These are phyloP conservation scores for Eustalomyia histrio DNA, from an alignment of 2,888 invertebrate genomes.

Conservation along the genomic window DNA sequence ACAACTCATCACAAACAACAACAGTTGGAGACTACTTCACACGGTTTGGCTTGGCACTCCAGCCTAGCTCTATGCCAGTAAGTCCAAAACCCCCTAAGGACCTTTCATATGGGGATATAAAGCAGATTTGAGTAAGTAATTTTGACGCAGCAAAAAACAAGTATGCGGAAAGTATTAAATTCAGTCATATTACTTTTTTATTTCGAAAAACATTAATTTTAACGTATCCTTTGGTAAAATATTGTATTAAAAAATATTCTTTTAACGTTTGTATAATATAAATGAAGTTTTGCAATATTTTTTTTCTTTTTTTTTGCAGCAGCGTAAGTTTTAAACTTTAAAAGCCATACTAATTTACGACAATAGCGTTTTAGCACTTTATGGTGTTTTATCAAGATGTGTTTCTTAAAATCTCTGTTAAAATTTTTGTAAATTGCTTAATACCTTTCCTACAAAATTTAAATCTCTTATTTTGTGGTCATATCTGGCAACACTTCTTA, in stretches of 20 bases:
- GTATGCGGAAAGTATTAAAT: slow-evolving; percentile 25
- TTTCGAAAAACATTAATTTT: too few species aligned
- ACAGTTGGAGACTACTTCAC: slow-evolving; percentile 48
- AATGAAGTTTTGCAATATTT: too few species aligned
- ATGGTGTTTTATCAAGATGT: too few species aligned
- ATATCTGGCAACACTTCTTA: background rate
- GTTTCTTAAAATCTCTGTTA: too few species aligned
- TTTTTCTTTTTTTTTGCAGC: too few species aligned
- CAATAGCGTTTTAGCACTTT: too few species aligned
- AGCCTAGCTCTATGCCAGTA: slow-evolving; percentile 1
- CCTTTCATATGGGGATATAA: background rate
- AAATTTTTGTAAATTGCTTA: slow-evolving; percentile 45
- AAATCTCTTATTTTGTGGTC: slow-evolving; percentile 29
- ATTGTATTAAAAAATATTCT: too few species aligned
- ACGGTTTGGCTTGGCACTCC: slow-evolving; percentile 33
- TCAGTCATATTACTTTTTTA: background rate
- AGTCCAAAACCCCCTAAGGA: background rate
- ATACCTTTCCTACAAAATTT: slow-evolving; percentile 35
- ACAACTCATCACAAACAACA: slow-evolving; percentile 7
- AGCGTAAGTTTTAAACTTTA: too few species aligned
- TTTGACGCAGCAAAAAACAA: background rate
- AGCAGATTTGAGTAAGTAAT: background rate
- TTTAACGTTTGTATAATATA: too few species aligned
- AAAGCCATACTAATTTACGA: too few species aligned
- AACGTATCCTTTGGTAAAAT: too few species aligned